phyloP scores from a whole-genome alignment of 2,113 vertebrate species.

The Nannospalax galili region DNA sequence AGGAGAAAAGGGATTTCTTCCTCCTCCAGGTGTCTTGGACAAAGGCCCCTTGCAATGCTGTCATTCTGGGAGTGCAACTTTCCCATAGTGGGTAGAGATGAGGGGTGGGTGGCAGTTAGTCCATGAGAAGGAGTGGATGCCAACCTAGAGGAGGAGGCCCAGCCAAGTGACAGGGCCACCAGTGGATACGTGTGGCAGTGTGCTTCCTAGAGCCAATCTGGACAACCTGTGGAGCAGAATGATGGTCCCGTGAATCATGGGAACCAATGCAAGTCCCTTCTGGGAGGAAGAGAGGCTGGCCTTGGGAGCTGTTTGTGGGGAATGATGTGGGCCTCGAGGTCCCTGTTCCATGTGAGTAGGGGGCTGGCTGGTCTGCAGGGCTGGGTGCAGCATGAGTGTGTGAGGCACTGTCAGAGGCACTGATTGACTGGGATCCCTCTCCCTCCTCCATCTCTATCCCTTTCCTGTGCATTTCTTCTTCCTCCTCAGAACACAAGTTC shows the following conservation, averaged over 20 bases:
- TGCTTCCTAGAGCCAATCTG: rapidly evolving
- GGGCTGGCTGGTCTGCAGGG: background rate
- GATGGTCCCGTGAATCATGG: background rate
- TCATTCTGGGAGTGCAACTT: background rate
- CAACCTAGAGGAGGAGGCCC: too few relatives aligned
- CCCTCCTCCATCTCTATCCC: background rate
- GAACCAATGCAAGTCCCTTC: too few relatives aligned
- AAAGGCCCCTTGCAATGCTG: background rate
- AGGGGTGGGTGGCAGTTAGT: rapidly evolving
- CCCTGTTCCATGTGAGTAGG: too few relatives aligned
- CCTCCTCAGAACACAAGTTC: background rate
- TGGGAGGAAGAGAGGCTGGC: too few relatives aligned
- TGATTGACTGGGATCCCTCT: background rate
- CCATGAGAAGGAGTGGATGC: rapidly evolving
- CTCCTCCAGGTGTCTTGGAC: background rate
- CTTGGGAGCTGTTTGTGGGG: background rate
- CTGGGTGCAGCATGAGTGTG: rapidly evolving
- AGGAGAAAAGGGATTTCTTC: background rate
- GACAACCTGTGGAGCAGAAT: rapidly evolving
- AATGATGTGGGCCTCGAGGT: too few relatives aligned
- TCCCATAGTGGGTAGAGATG: too few relatives aligned
- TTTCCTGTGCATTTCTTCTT: rapidly evolving
- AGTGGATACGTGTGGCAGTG: rapidly evolving
- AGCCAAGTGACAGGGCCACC: rapidly evolving
- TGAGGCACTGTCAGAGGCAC: background rate